Conservation (phyloP, 2,113 vertebrate species). For the Rhinichthys klamathensis region DNA sequence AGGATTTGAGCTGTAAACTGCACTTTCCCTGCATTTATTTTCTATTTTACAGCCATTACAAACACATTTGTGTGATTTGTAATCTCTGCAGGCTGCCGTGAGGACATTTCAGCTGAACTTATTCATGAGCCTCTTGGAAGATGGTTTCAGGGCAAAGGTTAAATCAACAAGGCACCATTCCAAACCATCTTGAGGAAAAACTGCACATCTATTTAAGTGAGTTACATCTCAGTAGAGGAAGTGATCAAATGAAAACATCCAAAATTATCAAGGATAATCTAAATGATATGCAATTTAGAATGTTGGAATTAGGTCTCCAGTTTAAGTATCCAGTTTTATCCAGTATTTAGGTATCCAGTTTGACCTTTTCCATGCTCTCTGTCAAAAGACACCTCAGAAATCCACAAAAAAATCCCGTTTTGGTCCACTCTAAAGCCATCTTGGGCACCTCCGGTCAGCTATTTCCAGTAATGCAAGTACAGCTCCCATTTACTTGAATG, state of each 20-base stretch:
- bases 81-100: slow-evolving; percentile 46
- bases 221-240: slow-evolving; percentile 9
- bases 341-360: no score
- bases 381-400: neutral
- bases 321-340: no score
- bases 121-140: slow-evolving; percentile 35
- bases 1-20: slow-evolving; percentile 60
- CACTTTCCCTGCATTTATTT: slow-evolving; percentile 60
- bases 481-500: neutral
- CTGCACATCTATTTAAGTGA: slow-evolving; percentile 14
- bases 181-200: slow-evolving; percentile 32
- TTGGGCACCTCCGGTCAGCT: neutral
- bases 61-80: slow-evolving; percentile 58
- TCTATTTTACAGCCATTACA: slow-evolving; percentile 61
- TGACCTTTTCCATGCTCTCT: neutral
- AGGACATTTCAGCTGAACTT: slow-evolving; percentile 43
- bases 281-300: neutral
- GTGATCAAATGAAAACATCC: neutral
- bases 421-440: neutral
- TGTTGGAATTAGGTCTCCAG: neutral
- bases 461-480: neutral
- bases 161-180: slow-evolving; percentile 45
- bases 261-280: neutral
- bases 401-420: neutral
- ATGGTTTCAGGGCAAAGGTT: slow-evolving; percentile 34